A percentile compares a stretch with the other conserved stretches of the same genome.
Conservation (phyloP, 2,113 vertebrate genomes). For the Ancistrus triradiatus region DNA sequence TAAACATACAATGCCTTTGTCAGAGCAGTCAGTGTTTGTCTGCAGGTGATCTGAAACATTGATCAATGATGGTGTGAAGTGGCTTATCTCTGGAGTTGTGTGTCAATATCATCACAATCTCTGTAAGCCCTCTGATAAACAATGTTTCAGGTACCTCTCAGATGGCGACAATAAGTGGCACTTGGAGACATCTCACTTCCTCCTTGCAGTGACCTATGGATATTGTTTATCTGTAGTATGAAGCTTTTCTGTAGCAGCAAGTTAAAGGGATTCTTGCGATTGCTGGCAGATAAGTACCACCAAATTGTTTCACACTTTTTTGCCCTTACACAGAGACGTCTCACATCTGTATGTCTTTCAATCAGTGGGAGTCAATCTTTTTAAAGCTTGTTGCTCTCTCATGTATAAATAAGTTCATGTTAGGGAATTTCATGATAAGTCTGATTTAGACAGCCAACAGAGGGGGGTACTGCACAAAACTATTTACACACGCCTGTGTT, state of each 20-base stretch:
- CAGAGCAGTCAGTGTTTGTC: conserved; percentile 33
- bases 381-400: conserved; percentile 29
- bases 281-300: too few relatives aligned
- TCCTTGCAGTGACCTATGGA: conserved; percentile 2
- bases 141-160: conserved; percentile 39
- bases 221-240: neutral
- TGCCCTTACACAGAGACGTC: too few relatives aligned
- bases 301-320: too few relatives aligned
- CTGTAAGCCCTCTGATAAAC: conserved; percentile 53
- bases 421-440: conserved; percentile 43
- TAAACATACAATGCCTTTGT: conserved; percentile 21
- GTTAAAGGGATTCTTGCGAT: too few relatives aligned
- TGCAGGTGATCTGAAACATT: conserved; percentile 33
- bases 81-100: conserved; percentile 50
- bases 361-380: conserved; percentile 21
- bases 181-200: conserved; percentile 28
- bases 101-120: conserved; percentile 53
- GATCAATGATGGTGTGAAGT: conserved; percentile 53
- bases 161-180: conserved; percentile 32
- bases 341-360: neutral
- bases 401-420: conserved; percentile 42
- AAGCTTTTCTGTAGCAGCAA: too few relatives aligned
- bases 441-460: conserved; percentile 53
- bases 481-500: conserved; percentile 56
- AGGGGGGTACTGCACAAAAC: conserved; percentile 50